A percentile compares a stretch with the other conserved stretches of the same genome.
Evolutionary conservation across 1,140 invertebrate genomes (phyloP).

Genomic region (Drosophila sp.): DNA sequence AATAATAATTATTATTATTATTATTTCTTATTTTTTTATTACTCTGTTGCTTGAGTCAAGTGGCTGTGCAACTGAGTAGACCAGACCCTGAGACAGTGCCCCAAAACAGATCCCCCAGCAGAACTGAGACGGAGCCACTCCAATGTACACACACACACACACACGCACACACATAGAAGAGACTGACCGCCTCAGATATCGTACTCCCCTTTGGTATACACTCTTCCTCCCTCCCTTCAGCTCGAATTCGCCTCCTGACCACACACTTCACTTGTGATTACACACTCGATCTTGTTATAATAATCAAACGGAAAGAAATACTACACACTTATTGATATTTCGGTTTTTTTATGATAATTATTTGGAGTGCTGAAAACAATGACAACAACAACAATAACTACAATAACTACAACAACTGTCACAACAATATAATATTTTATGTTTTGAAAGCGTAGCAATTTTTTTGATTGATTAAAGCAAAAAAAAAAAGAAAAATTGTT

Average conservation of each 20-base stretch:
- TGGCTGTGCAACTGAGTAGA: conserved; percentile 52
- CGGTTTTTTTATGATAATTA: conserved; percentile 71
- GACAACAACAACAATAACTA: conserved; percentile 26
- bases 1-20: conserved; percentile 65
- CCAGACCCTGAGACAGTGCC: conserved; percentile 40
- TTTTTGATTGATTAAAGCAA: neutral
- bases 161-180: conserved; percentile 37
- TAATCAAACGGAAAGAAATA: conserved; percentile 57
- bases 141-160: conserved; percentile 66
- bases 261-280: conserved; percentile 57
- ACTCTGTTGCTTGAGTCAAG: conserved; percentile 56
- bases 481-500: neutral
- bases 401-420: conserved; percentile 21
- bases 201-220: conserved; percentile 5
- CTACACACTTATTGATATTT: conserved; percentile 42
- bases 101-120: conserved; percentile 12
- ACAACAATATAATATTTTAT: conserved; percentile 15
- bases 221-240: neutral
- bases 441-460: no score
- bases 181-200: conserved; percentile 45
- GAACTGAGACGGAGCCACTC: conserved; percentile 55
- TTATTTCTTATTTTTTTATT: conserved; percentile 48
- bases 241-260: neutral
- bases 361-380: conserved; percentile 58
- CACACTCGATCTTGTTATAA: conserved; percentile 65